phyloP scores from a whole-genome alignment of 2,888 invertebrate genomes.

The Falcaria lacertinaria region DNA sequence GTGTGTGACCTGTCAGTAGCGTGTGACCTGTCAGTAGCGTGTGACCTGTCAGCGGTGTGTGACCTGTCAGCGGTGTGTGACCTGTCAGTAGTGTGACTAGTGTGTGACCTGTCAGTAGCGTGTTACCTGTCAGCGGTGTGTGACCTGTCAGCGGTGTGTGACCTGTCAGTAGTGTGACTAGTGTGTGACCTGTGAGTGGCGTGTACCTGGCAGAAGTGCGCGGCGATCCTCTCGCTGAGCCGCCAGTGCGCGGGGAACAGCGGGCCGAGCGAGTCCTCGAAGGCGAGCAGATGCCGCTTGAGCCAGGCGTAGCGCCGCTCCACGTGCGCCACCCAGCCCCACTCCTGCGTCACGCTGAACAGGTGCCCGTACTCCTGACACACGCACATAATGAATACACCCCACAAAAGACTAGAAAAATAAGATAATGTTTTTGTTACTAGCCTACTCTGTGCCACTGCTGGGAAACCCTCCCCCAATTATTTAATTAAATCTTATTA shows the following conservation, averaged over 20 bases:
- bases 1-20: neutral
- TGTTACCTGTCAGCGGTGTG: neutral
- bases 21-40: neutral
- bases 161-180: neutral
- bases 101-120: neutral
- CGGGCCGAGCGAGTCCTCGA: constrained; percentile 92
- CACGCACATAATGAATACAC: neutral
- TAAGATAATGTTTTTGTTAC: too few relatives aligned
- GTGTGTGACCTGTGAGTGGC: too few relatives aligned
- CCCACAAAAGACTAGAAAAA: too few relatives aligned
- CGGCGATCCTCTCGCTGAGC: constrained; percentile 94
- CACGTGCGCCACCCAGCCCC: constrained; percentile 97
- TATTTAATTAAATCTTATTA: too few relatives aligned
- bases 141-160: neutral
- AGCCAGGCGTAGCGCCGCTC: constrained; percentile 97
- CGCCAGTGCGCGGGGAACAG: constrained; percentile 97
- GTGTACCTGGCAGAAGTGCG: constrained; percentile 89
- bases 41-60: neutral
- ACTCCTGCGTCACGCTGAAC: constrained; percentile 97
- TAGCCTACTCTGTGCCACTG: too few relatives aligned
- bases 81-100: too few relatives aligned
- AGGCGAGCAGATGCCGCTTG: constrained; percentile 94
- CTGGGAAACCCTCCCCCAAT: too few relatives aligned
- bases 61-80: too few relatives aligned
- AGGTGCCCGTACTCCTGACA: constrained; percentile 93